A percentile compares a stretch with the other conserved stretches of the same genome.
These are phyloP conservation scores for Alligator sinensis DNA, from an alignment of 2,113 vertebrate species.

Conservation along the genomic window DNA sequence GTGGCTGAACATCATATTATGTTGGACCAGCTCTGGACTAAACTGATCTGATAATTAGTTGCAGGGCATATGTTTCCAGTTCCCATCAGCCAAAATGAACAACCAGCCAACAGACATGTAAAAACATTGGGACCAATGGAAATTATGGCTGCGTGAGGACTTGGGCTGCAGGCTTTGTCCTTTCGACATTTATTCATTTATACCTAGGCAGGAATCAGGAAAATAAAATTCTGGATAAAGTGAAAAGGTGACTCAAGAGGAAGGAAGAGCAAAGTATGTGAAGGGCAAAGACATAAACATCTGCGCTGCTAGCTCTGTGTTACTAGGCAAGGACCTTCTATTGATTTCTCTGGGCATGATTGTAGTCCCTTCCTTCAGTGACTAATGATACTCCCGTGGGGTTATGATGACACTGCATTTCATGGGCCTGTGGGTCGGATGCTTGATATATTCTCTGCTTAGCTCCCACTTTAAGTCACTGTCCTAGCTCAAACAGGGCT, in stretches of 20 bases:
- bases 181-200: not conserved
- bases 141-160: not conserved
- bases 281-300: conserved; percentile 84
- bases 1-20: conserved; percentile 66
- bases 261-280: conserved; percentile 75
- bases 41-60: conserved; percentile 76
- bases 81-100: conserved; percentile 68
- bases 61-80: conserved; percentile 65
- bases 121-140: conserved; percentile 41
- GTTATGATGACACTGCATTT: conserved; percentile 80
- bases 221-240: conserved; percentile 72
- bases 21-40: conserved; percentile 71
- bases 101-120: conserved; percentile 9
- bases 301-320: conserved; percentile 67
- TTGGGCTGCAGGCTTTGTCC: not conserved
- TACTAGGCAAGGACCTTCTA: conserved; percentile 78
- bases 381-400: conserved; percentile 76
- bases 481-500: conserved; percentile 12
- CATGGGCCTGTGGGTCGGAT: conserved; percentile 63
- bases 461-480: conserved; percentile 61
- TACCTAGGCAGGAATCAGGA: conserved; percentile 37
- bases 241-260: conserved; percentile 67
- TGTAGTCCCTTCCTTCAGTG: conserved; percentile 76
- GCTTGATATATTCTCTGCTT: conserved; percentile 70
- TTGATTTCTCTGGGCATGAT: conserved; percentile 76